A percentile compares a stretch with the other conserved stretches of the same genome.
Conservation (phyloP, 1,140 invertebrate genomes). For the Apis mellifera region Amel_HAv3.1 CM009943.2:5765001-5765500, state of each 20-base stretch:
- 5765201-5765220: too few species aligned
- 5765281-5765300: not conserved
- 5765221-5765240: too few species aligned
- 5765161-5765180: not conserved
- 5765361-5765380: slow-evolving; percentile 30
- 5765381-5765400: slow-evolving; percentile 5
- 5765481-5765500: not conserved
- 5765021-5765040: slow-evolving; percentile 42
- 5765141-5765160: not conserved
- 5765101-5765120: too few species aligned
- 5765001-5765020: slow-evolving; percentile 41
- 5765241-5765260: not conserved
- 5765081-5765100: too few species aligned
- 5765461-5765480: slow-evolving; percentile 18
- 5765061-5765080: too few species aligned
- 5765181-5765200: too few species aligned
- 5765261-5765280: not conserved
- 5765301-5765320: slow-evolving; percentile 6
- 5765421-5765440: slow-evolving; percentile 1
- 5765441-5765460: slow-evolving; percentile 52
- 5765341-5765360: slow-evolving; percentile 37
- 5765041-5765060: slow-evolving; percentile 27
- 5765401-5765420: slow-evolving; percentile 34
- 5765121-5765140: not conserved
- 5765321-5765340: not conserved